Evolutionary conservation across 2,797 vertebrate species (phyloP).

Genomic region (Phyllotis vaccarum): DNA sequence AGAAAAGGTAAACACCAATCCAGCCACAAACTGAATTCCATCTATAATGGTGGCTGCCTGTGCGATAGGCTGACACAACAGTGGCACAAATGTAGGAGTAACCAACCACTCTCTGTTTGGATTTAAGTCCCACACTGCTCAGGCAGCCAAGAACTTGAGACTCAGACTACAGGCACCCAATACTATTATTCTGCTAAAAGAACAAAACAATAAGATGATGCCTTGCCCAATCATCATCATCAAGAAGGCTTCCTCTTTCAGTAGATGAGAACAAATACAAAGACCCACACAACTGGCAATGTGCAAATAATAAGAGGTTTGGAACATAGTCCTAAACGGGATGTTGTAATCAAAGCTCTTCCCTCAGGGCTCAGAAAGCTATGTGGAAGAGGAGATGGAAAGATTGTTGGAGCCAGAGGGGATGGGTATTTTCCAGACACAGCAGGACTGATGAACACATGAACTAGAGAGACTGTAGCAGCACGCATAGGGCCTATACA

Average conservation of each 20-base stretch:
- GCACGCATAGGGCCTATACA: neutral
- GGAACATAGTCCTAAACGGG: conserved; percentile 1
- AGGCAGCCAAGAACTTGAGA: neutral
- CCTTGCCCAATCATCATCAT: neutral
- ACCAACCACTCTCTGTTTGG: neutral
- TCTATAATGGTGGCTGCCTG: neutral
- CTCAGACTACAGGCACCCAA: neutral
- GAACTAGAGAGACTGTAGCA: neutral
- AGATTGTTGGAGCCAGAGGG: neutral
- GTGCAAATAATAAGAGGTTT: neutral
- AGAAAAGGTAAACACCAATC: neutral
- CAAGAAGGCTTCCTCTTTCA: neutral
- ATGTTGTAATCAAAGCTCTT: conserved; percentile 1
- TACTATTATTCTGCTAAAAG: neutral
- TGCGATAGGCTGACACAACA: neutral
- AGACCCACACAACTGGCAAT: neutral
- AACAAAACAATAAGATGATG: neutral
- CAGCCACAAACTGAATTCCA: neutral
- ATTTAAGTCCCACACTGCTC: neutral
- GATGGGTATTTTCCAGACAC: neutral
- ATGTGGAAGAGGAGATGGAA: neutral
- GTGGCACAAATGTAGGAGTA: neutral
- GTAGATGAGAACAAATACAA: neutral
- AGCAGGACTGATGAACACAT: neutral
- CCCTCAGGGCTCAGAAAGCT: neutral